Percentiles rank a stretch among this genome's conserved stretches.
phyloP scores from a whole-genome alignment of 2,113 vertebrate genomes.

The Narcine bancroftii region DNA sequence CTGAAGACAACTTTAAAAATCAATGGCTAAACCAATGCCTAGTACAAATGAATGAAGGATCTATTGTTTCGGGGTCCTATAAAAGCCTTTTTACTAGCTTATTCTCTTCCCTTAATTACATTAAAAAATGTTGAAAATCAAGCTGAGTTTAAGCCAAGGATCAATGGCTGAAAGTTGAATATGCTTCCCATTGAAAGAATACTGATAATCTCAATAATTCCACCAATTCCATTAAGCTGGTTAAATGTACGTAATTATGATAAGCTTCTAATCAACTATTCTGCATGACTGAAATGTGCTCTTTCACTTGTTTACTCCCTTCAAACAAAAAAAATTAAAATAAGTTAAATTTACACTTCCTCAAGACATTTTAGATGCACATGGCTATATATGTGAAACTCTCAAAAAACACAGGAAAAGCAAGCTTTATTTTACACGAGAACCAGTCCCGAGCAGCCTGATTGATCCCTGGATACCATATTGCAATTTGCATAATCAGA shows the following conservation, averaged over 20 bases:
- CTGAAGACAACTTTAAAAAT: background rate
- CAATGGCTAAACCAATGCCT: background rate
- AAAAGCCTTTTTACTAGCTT: background rate
- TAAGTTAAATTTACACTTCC: too few species aligned
- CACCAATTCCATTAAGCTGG: background rate
- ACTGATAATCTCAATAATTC: background rate
- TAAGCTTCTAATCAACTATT: background rate
- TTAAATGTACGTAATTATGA: background rate
- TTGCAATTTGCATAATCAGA: background rate
- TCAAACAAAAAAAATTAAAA: background rate
- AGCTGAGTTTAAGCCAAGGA: too few species aligned
- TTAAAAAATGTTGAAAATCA: too few species aligned
- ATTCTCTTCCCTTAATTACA: background rate
- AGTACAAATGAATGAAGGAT: background rate
- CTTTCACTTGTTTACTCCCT: background rate
- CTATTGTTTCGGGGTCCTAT: background rate
- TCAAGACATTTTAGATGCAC: background rate
- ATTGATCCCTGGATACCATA: background rate
- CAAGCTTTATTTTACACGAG: background rate
- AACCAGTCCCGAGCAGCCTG: background rate
- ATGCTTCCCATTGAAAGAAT: background rate
- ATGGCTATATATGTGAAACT: background rate
- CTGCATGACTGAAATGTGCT: background rate
- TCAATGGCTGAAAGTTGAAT: background rate
- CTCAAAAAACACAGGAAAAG: background rate